Percentiles rank a stretch among this genome's conserved stretches.
These are phyloP conservation scores for Paraescarpia echinospica DNA, from an alignment of 1,140 invertebrate species.

Conservation along the genomic window DNA sequence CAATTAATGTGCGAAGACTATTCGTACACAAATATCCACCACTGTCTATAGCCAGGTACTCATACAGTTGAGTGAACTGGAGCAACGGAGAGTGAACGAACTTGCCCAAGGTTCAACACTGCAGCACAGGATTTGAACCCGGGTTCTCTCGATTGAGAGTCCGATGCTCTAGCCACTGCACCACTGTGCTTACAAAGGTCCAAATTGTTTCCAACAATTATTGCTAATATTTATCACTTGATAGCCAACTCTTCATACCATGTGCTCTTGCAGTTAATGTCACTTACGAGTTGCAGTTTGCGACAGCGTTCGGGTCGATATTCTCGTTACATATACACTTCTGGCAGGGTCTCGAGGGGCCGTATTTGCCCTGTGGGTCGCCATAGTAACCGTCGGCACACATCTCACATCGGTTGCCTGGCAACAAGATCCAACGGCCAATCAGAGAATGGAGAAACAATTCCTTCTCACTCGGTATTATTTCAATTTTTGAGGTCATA, in stretches of 20 bases:
- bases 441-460: neutral
- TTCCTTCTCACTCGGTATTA: neutral
- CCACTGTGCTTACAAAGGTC: too few relatives aligned
- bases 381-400: constrained; percentile 95
- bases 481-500: constrained; percentile 11
- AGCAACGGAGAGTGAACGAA: too few relatives aligned
- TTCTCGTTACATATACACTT: constrained; percentile 93
- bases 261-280: neutral
- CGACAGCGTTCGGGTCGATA: constrained; percentile 76
- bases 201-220: too few relatives aligned
- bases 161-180: too few relatives aligned
- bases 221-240: too few relatives aligned
- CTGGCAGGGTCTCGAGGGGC: constrained; percentile 68
- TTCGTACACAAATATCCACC: too few relatives aligned
- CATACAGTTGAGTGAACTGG: too few relatives aligned
- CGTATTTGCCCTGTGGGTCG: constrained; percentile 75
- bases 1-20: too few relatives aligned
- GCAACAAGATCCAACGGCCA: constrained; percentile 21
- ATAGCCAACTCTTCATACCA: neutral
- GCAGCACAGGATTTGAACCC: too few relatives aligned
- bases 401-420: constrained; percentile 84
- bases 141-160: too few relatives aligned
- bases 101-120: too few relatives aligned
- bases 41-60: too few relatives aligned
- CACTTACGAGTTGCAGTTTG: constrained; percentile 55